Conservation (phyloP, 1,140 invertebrate species). For the Choristoneura fumiferana region DNA sequence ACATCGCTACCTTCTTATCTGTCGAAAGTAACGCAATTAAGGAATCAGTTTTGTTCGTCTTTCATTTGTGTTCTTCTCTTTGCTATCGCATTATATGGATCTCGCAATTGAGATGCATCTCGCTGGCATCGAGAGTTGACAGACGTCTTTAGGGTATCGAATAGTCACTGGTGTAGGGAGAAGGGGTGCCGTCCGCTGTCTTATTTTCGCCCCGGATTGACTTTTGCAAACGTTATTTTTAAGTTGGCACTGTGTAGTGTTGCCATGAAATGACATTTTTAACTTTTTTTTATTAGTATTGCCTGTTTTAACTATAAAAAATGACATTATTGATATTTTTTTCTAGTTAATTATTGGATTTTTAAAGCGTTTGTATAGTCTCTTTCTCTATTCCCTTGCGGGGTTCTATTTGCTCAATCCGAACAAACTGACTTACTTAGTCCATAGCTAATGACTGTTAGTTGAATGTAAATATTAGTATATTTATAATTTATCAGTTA, state of each 20-base stretch:
- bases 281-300: not conserved
- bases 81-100: no score
- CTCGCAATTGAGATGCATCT: no score
- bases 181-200: not conserved
- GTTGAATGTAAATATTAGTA: constrained; percentile 69
- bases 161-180: constrained; percentile 22
- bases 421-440: constrained; percentile 29
- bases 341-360: not conserved
- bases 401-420: constrained; percentile 14
- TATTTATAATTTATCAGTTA: constrained; percentile 56
- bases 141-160: constrained; percentile 27
- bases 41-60: no score
- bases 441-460: constrained; percentile 62
- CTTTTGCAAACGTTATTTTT: constrained; percentile 7
- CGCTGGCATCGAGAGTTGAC: no score
- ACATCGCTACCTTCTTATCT: no score
- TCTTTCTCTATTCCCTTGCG: not conserved
- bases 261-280: constrained; percentile 10
- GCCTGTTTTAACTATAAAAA: not conserved
- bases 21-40: no score
- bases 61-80: no score
- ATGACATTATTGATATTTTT: constrained; percentile 5
- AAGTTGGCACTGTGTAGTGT: not conserved
- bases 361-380: constrained; percentile 10
- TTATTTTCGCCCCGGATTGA: not conserved